A percentile compares a stretch with the other conserved stretches of the same genome.
Evolutionary conservation across 2,113 vertebrate genomes (phyloP).

Genomic region (Chrysemys picta): DNA sequence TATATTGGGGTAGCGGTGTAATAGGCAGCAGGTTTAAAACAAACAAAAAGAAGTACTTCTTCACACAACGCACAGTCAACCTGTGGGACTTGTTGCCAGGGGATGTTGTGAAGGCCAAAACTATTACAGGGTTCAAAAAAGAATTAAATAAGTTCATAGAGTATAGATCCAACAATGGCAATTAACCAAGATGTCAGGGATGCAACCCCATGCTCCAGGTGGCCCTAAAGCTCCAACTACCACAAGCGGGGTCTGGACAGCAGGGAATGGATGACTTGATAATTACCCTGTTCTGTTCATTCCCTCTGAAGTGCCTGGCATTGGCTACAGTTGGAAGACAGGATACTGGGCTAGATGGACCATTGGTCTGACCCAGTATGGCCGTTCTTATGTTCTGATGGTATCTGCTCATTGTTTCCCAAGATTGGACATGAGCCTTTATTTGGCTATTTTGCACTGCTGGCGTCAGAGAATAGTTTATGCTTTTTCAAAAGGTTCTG

Average conservation of each 20-base stretch:
- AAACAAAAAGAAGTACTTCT: background rate
- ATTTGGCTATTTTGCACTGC: slow-evolving; percentile 6
- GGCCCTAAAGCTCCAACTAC: background rate
- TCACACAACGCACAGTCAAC: background rate
- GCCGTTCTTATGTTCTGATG: background rate
- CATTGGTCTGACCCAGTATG: background rate
- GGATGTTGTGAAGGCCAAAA: background rate
- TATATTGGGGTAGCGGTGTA: background rate
- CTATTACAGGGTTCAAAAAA: background rate
- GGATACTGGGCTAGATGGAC: background rate
- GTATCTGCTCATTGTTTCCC: background rate
- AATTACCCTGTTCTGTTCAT: background rate
- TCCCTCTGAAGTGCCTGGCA: background rate
- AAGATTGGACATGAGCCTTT: background rate
- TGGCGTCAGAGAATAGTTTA: slow-evolving; percentile 26
- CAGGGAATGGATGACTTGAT: background rate
- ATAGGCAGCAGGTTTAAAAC: background rate
- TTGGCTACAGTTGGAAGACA: background rate
- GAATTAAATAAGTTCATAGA: background rate
- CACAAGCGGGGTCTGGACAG: background rate
- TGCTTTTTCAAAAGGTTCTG: slow-evolving; percentile 29
- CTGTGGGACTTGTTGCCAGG: background rate
- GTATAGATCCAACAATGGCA: background rate
- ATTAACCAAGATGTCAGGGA: background rate
- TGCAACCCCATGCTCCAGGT: background rate